Base-by-base conservation (phyloP, 1,140 invertebrate species). In the Eulimnadia texana region DNA sequence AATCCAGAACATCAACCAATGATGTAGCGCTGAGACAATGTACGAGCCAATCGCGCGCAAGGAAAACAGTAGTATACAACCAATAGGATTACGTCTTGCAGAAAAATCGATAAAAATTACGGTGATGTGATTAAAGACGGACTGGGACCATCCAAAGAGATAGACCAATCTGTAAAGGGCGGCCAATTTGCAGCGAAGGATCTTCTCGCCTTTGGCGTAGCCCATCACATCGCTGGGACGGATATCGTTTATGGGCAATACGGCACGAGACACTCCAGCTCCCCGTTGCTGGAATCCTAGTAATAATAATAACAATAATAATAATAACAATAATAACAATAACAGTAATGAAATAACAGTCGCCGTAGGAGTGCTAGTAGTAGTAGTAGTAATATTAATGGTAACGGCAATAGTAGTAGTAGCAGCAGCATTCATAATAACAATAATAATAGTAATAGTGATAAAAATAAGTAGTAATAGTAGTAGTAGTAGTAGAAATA, bases 221-320 rank as follows among this genome's bases (percentile, higher is more conserved):
- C 94, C 85, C n/a, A 86, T 84, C n/a, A 67, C 67, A 70, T 98
- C 95, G 33, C 94, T 86, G 47, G 93, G 93, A 56, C 93, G 83
- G 69, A 99, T 95, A 73, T 99, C 96, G 72, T 96, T 95, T 68
- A 99, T 96, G 62, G 95, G 95, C 68, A 98, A 84, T 66, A 95
- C 88, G 74, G 90, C 88, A 74, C 90, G 55, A 11, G 55, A 20
- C 33, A 27, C 28, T 19, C 28, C 52, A 20, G 23, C 55, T 52
- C 50, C 50, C 3, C 25, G 20, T 2, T 27, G 27, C 27, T 33
- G 16, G 27, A 57, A 33, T 13, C 55, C 55, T n/a, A 42, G 16
- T 16, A 42, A 9, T 42, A 42, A 42, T 42, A 6, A 42, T 42
- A 6, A 16, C n/a, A n/a, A n/a, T n/a, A n/a, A n/a, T n/a, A n/a